Percentiles rank a stretch among this genome's conserved stretches.
Evolutionary conservation across 2,797 vertebrate genomes (phyloP).

Genomic region (Hydrocynus forskahlii): DNA sequence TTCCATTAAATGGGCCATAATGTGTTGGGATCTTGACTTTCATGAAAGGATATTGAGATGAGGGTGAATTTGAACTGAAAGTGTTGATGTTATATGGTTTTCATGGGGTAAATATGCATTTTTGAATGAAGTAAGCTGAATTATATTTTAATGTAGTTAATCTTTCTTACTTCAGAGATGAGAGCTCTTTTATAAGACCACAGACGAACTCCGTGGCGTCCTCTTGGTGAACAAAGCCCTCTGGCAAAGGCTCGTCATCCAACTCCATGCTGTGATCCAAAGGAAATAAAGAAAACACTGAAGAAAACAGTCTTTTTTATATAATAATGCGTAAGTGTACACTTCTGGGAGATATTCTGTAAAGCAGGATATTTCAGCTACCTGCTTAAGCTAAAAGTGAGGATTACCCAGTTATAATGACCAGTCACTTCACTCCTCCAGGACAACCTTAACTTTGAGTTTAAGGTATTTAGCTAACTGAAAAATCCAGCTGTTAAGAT

Average conservation of each 20-base stretch:
- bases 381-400: background rate
- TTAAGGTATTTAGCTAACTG: background rate
- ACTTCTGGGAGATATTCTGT: background rate
- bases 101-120: no score
- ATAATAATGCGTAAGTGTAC: no score
- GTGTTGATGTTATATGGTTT: no score
- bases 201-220: constrained; percentile 80
- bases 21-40: no score
- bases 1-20: no score
- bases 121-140: background rate
- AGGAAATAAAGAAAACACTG: background rate
- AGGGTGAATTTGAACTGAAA: no score
- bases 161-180: constrained; percentile 85
- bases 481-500: background rate
- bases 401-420: no score
- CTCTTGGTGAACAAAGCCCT: constrained; percentile 59
- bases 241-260: constrained; percentile 17
- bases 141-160: background rate
- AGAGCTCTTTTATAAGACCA: constrained; percentile 85
- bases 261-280: constrained; percentile 29
- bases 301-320: no score
- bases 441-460: no score
- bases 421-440: no score
- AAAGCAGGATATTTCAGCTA: background rate
- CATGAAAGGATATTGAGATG: no score